Percentiles rank a stretch among this genome's conserved stretches.
These are phyloP conservation scores for Catharus minimus DNA, from an alignment of 2,113 vertebrate genomes.

Conservation along the genomic window DNA sequence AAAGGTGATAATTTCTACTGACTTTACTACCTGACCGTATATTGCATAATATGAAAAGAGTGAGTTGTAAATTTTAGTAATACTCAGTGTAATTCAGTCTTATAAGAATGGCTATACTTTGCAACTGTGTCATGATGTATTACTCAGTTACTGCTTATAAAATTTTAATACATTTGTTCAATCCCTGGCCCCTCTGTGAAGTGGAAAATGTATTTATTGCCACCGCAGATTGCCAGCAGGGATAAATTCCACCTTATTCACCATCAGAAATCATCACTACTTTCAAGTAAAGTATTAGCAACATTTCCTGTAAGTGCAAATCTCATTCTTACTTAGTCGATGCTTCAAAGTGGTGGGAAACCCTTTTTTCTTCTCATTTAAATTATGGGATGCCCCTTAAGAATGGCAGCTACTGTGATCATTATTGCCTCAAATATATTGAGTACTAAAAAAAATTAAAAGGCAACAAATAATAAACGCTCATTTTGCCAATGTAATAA, in stretches of 20 bases:
- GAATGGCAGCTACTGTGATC: neutral
- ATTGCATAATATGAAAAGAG: neutral
- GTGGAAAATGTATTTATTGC: neutral
- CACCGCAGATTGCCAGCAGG: neutral
- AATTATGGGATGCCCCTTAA: neutral
- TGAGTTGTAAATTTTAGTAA: neutral
- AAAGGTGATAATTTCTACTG: neutral
- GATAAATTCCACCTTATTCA: constrained; percentile 3
- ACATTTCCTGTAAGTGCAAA: constrained; percentile 18
- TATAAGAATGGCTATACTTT: constrained; percentile 4
- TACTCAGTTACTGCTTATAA: constrained; percentile 6
- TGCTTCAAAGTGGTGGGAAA: neutral
- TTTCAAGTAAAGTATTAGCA: constrained; percentile 14
- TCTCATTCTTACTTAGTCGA: neutral
- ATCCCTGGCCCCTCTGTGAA: neutral
- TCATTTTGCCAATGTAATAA: neutral
- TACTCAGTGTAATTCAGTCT: neutral
- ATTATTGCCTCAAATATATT: neutral
- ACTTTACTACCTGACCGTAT: neutral
- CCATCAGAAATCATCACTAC: neutral
- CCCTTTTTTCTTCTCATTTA: neutral
- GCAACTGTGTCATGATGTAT: constrained; percentile 32
- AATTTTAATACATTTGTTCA: constrained; percentile 21
- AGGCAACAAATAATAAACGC: neutral
- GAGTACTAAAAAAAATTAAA: neutral